Percentiles rank a stretch among this genome's conserved stretches.
Evolutionary conservation across 30 jellyfish, hydroid and myxozoan species (phyloP).

Genomic region (Pelagia noctiluca): DNA sequence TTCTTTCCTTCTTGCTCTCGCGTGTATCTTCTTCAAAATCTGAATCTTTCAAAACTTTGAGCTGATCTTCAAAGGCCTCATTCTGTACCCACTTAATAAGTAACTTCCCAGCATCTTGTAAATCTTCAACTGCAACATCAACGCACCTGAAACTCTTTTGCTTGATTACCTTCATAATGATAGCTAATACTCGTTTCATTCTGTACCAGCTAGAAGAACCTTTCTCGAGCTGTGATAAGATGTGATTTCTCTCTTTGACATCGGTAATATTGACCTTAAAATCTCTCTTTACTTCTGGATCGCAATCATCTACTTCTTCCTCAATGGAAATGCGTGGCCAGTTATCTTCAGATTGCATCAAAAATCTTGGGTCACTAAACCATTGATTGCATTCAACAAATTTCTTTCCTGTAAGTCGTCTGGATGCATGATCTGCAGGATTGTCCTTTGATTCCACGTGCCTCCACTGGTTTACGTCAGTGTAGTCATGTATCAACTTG

Average conservation of each 20-base stretch:
- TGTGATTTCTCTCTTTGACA: constrained; percentile 19
- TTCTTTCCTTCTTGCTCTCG: not conserved
- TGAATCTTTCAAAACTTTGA: constrained; percentile 19
- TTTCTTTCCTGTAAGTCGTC: constrained; percentile 38
- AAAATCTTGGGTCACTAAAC: constrained; percentile 30
- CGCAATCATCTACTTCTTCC: constrained; percentile 10
- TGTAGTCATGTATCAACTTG: not conserved
- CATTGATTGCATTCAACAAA: constrained; percentile 12
- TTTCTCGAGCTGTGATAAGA: constrained; percentile 9
- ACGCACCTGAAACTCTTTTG: not conserved
- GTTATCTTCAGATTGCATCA: not conserved
- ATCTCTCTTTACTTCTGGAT: constrained; percentile 31
- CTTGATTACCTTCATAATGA: not conserved
- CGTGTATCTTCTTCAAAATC: not conserved
- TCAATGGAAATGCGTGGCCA: not conserved
- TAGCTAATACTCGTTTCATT: constrained; percentile 27
- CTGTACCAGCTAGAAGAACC: constrained; percentile 22
- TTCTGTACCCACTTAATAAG: constrained; percentile 37
- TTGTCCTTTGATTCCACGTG: constrained; percentile 19
- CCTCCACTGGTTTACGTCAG: constrained; percentile 13
- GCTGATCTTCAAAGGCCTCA: constrained; percentile 9
- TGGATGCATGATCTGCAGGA: constrained; percentile 41
- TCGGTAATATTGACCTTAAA: not conserved
- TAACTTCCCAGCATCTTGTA: constrained; percentile 25
- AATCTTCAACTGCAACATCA: constrained; percentile 16